Conservation (phyloP, 2,797 vertebrate genomes). For the Octomys mimax region DNA sequence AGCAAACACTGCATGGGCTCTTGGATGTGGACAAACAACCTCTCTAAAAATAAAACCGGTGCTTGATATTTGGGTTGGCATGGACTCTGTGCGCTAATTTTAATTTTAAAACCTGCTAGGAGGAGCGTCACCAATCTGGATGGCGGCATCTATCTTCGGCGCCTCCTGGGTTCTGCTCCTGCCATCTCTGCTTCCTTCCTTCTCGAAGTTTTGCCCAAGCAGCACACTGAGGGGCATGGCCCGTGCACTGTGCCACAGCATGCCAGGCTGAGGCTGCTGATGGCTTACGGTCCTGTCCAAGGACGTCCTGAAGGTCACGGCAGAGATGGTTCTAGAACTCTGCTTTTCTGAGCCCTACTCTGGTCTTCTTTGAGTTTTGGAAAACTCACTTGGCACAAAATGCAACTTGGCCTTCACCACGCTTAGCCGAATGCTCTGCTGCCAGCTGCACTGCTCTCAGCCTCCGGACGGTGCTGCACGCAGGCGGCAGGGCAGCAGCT, state of each 20-base stretch:
- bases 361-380: slow-evolving; percentile 29
- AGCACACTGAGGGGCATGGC: background rate
- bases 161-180: background rate
- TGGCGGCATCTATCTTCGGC: background rate
- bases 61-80: background rate
- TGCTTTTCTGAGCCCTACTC: background rate
- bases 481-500: background rate
- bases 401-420: background rate
- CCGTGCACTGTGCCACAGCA: fast-evolving
- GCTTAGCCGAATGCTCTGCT: background rate
- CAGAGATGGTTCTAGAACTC: background rate
- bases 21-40: background rate
- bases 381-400: background rate
- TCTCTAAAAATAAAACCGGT: background rate
- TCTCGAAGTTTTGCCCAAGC: background rate
- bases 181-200: background rate
- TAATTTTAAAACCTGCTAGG: background rate
- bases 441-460: too few relatives aligned
- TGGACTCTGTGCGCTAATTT: background rate
- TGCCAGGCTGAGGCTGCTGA: background rate
- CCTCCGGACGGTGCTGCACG: background rate
- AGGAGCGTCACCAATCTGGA: background rate
- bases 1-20: background rate
- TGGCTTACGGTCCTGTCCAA: background rate
- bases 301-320: background rate